These are phyloP conservation scores for Heliconius ismenius DNA, from an alignment of 2,888 invertebrate genomes.

Conservation along the genomic window DNA sequence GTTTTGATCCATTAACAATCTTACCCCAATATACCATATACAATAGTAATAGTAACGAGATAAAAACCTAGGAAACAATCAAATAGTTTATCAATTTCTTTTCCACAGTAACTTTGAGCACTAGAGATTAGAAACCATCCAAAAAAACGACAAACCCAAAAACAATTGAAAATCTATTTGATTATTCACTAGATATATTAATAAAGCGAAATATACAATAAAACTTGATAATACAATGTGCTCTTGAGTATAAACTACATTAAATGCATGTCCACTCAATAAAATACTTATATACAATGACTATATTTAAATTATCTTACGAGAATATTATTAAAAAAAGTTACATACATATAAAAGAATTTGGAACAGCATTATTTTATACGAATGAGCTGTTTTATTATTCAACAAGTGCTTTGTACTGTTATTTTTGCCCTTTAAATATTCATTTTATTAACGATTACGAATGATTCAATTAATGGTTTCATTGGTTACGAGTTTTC, in stretches of 20 bases:
- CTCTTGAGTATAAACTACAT: slow-evolving; percentile 70
- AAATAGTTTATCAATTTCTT: slow-evolving; percentile 7
- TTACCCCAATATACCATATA: background rate
- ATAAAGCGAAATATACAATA: slow-evolving; percentile 39
- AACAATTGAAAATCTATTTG: background rate
- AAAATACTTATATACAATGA: slow-evolving; percentile 67
- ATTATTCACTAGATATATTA: slow-evolving; percentile 6
- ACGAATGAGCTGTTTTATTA: slow-evolving; percentile 9
- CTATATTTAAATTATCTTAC: slow-evolving; percentile 51
- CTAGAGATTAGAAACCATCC: background rate
- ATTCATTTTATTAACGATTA: slow-evolving; percentile 11
- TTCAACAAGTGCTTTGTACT: slow-evolving; percentile 30
- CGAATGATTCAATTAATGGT: slow-evolving; percentile 1
- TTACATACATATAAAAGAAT: slow-evolving; percentile 34
- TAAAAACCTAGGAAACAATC: background rate
- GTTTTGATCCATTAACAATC: too few species aligned
- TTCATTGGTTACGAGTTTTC: background rate
- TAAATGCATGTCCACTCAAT: slow-evolving; percentile 75
- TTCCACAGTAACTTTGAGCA: slow-evolving; percentile 8
- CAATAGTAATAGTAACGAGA: slow-evolving; percentile 34
- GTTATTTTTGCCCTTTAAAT: slow-evolving; percentile 26
- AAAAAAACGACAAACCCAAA: background rate
- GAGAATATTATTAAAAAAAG: slow-evolving; percentile 30
- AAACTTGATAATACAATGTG: slow-evolving; percentile 40
- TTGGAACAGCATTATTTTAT: slow-evolving; percentile 29